Evolutionary conservation across 2,797 vertebrate species (phyloP).

Genomic region (Arrhamphus sclerolepis): DNA sequence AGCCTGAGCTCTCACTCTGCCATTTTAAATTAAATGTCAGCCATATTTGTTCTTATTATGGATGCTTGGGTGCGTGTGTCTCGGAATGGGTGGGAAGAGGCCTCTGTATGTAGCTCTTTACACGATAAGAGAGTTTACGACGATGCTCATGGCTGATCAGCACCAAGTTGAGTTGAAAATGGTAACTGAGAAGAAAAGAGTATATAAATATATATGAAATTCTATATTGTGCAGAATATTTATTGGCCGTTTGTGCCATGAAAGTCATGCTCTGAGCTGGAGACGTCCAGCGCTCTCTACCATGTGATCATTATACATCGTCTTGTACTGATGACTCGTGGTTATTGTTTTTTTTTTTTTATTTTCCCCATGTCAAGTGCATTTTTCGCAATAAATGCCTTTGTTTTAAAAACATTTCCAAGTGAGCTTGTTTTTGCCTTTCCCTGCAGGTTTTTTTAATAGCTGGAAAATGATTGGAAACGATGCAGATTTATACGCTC

Average conservation of each 20-base stretch:
- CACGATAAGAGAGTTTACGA: constrained; percentile 57
- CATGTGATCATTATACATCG: constrained; percentile 84
- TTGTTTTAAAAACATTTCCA: constrained; percentile 73
- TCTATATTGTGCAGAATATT: constrained; percentile 85
- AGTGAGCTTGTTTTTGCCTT: background rate
- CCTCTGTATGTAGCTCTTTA: constrained; percentile 75
- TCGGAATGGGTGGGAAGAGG: constrained; percentile 14
- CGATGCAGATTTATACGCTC: constrained; percentile 13
- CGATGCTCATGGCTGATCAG: constrained; percentile 49
- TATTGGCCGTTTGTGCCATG: constrained; percentile 82
- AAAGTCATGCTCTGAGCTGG: constrained; percentile 77
- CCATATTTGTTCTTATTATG: constrained; percentile 75
- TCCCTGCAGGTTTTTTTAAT: constrained; percentile 6
- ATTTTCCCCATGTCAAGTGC: constrained; percentile 86
- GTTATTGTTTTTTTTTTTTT: constrained; percentile 74
- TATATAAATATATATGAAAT: constrained; percentile 67
- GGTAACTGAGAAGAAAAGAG: constrained; percentile 45
- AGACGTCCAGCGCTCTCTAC: constrained; percentile 70
- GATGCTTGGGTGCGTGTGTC: constrained; percentile 54
- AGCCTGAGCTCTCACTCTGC: constrained; percentile 54
- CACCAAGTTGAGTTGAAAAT: constrained; percentile 47
- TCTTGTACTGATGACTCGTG: constrained; percentile 86
- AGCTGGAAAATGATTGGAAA: background rate
- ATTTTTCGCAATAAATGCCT: constrained; percentile 89
- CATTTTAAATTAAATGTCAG: constrained; percentile 72